A percentile compares a stretch with the other conserved stretches of the same genome.
These are phyloP conservation scores for Fopius arisanus DNA, from an alignment of 1,140 invertebrate genomes.

Conservation along the genomic window DNA sequence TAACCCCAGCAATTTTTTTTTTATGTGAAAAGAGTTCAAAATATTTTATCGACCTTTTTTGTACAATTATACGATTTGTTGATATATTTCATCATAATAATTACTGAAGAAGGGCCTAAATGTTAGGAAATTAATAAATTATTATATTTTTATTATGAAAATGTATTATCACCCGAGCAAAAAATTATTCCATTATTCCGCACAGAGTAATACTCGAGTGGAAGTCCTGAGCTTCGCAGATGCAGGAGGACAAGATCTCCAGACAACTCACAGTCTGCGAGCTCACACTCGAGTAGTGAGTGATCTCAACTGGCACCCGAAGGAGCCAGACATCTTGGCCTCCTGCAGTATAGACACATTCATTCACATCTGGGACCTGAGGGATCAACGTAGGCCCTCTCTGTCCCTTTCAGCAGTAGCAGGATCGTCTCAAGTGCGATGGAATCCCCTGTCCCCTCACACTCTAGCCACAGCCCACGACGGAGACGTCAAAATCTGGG, in stretches of 20 bases:
- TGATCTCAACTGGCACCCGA: constrained; percentile 92
- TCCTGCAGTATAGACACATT: constrained; percentile 94
- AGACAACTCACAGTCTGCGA: constrained; percentile 76
- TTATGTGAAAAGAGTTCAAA: too few species aligned
- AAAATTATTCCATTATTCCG: constrained; percentile 17
- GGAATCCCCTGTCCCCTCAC: constrained; percentile 86
- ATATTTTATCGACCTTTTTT: too few species aligned
- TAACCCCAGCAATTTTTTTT: too few species aligned
- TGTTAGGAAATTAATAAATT: too few species aligned
- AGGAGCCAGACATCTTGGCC: constrained; percentile 87
- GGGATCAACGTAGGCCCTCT: constrained; percentile 83
- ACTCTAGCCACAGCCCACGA: constrained; percentile 93
- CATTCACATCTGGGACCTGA: constrained; percentile 91
- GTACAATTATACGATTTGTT: too few species aligned
- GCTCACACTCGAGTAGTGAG: constrained; percentile 89
- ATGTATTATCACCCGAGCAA: too few species aligned
- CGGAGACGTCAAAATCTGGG: constrained; percentile 95
- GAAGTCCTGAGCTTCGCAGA: constrained; percentile 82
- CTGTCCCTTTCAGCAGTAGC: constrained; percentile 86
- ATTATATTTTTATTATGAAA: too few species aligned
- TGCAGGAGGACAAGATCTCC: constrained; percentile 67
- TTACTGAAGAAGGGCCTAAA: too few species aligned
- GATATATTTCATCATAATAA: too few species aligned
- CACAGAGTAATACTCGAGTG: constrained; percentile 82
- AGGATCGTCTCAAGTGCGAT: constrained; percentile 92